phyloP scores from a whole-genome alignment of 2,888 invertebrate genomes.

The Euzetes globulus region DNA sequence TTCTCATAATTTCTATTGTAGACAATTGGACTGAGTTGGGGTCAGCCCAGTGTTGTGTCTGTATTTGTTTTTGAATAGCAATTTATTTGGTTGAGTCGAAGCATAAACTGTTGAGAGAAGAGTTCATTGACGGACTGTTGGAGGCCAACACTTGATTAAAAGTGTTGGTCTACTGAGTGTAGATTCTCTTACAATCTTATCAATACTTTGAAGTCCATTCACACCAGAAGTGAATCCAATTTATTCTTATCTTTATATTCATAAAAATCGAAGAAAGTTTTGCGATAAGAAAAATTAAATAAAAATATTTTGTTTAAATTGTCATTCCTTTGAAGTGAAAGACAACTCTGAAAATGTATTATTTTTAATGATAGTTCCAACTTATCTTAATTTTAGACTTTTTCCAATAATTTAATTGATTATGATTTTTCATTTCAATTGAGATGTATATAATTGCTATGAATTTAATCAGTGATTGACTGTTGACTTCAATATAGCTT shows the following conservation, averaged over 20 bases:
- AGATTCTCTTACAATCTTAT: not conserved
- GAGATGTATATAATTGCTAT: not conserved
- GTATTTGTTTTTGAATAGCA: not conserved
- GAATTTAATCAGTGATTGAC: not conserved
- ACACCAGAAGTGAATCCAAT: not conserved
- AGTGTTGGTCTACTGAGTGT: not conserved
- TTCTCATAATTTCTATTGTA: too few species aligned
- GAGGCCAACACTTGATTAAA: not conserved
- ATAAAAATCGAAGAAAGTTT: not conserved
- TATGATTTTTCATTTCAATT: too few species aligned
- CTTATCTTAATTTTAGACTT: too few species aligned
- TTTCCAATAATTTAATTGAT: too few species aligned
- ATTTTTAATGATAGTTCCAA: too few species aligned
- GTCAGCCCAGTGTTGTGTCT: not conserved
- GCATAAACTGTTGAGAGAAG: not conserved
- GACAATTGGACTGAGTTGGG: not conserved
- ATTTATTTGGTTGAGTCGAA: too few species aligned
- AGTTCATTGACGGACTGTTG: conserved; percentile 5
- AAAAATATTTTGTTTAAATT: not conserved
- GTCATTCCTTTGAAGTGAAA: too few species aligned
- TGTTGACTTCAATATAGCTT: not conserved
- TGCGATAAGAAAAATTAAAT: not conserved
- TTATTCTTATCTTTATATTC: not conserved
- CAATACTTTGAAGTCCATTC: conserved; percentile 1
- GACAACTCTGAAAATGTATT: too few species aligned